Evolutionary conservation across 2,888 invertebrate species (phyloP), one percentile per base, ranked within the genome.

Genomic region (Zygothrica quintamaculata): DNA sequence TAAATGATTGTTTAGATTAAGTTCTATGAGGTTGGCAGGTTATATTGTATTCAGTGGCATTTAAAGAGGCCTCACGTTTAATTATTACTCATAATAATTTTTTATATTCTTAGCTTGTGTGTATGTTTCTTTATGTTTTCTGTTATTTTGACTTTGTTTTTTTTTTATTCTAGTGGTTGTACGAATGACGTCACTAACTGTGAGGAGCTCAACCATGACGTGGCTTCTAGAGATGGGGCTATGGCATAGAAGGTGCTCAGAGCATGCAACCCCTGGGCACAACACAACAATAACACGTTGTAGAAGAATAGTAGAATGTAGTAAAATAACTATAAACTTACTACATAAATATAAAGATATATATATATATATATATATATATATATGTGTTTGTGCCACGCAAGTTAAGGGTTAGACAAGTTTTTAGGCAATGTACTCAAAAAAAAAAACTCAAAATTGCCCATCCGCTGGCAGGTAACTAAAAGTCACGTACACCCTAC

Each of bases 51-150:
- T n/a, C n/a, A n/a, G 25, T 1, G 11, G 16, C 25, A 22, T 44
- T 58, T 67, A 59, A 29, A 74, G 44, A 60, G 40, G 52, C 16
- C 29, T 37, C 31, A 26, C 42, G 55, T 56, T 62, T 51, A 73
- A 58, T 72, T 79, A 72, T 67, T 67, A 50, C 50, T 56, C 68
- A 76, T 62, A 36, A 52, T 62, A 31, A 52, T 48, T 44, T 33
- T 5, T 7, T 18, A 29, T 39, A 16, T 13, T 22, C 9, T 31
- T n/a, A 43, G 42, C 34, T 52, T 13, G 26, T 26, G 26, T 26
- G 26, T 26, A 8, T 26, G 26, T 25, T 34, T 29, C 5, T 25
- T 11, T n/a, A 4, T 1, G 9, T 16, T 7, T 39, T 9, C 13
- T 3, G 16, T 25, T 31, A n/a, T 5, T 8, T 13, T 18, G 15